Percentiles rank a stretch among this genome's conserved stretches.
Evolutionary conservation across 1,140 invertebrate genomes (phyloP).

Genomic region (Anastrepha ludens): DNA sequence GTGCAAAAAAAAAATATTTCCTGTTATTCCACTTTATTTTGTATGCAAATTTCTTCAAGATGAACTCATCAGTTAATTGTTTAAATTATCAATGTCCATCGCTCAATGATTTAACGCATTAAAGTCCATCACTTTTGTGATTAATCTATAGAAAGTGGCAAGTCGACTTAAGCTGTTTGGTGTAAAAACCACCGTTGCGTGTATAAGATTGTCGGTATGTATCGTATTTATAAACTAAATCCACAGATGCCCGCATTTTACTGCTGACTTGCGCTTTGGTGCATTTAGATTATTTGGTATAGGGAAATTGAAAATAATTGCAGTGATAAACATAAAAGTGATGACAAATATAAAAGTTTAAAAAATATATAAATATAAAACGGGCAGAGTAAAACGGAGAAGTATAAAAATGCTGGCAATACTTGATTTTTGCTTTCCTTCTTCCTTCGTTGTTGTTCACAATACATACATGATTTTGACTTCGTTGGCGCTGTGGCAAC

Average conservation of each 20-base stretch:
- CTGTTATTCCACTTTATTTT: no score
- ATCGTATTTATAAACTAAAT: no score
- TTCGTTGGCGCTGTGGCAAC: background rate
- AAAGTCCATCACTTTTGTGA: no score
- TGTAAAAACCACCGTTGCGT: no score
- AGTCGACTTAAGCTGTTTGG: no score
- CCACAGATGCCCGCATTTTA: background rate
- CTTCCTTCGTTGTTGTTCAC: background rate
- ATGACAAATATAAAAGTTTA: background rate
- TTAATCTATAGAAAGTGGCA: no score
- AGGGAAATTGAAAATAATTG: slow-evolving; percentile 49
- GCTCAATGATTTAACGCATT: no score
- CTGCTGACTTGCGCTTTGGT: background rate
- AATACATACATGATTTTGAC: background rate
- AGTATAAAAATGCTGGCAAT: background rate
- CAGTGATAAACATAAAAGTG: slow-evolving; percentile 26
- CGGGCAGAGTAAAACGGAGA: background rate
- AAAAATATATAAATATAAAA: background rate
- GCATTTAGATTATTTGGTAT: slow-evolving; percentile 8
- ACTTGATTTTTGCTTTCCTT: background rate
- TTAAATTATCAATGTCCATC: no score
- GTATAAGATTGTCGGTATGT: no score
- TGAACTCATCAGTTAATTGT: no score
- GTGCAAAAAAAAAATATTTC: no score
- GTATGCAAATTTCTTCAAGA: no score